Conservation (phyloP, 2,797 vertebrate genomes). For the Psittacula echo region DNA sequence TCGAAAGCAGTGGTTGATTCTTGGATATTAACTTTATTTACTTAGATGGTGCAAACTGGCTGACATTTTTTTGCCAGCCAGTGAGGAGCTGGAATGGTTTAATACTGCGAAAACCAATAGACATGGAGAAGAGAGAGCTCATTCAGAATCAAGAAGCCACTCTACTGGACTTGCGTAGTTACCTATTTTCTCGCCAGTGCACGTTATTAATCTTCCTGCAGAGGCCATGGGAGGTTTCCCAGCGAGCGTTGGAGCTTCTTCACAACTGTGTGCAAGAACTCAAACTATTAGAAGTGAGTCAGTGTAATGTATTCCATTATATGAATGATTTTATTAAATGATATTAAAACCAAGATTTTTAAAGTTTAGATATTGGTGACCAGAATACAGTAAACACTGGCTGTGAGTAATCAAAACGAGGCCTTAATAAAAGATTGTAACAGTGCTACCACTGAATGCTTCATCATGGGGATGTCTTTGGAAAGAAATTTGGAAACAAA, state of each 20-base stretch:
- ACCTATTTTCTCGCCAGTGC: constrained; percentile 97
- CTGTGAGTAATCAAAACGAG: neutral
- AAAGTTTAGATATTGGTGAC: neutral
- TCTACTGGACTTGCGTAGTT: constrained; percentile 94
- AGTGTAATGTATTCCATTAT: neutral
- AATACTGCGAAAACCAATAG: constrained; percentile 92
- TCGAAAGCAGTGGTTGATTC: constrained; percentile 15
- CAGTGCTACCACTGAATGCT: neutral
- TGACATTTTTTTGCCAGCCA: constrained; percentile 94
- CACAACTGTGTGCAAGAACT: constrained; percentile 98
- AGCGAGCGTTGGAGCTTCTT: constrained; percentile 93
- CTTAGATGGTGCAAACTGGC: constrained; percentile 95
- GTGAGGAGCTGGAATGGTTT: constrained; percentile 94
- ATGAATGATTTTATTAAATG: neutral
- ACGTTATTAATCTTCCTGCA: constrained; percentile 95
- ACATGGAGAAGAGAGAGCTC: constrained; percentile 96
- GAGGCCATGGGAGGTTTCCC: constrained; percentile 97
- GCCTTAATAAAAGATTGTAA: neutral
- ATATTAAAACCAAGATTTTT: neutral
- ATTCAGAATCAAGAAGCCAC: constrained; percentile 92
- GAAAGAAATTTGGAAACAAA: neutral
- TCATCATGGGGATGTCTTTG: neutral
- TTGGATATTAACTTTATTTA: constrained; percentile 65
- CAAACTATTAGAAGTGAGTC: constrained; percentile 90
- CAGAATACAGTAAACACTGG: neutral